Conservation (phyloP, 1,140 invertebrate genomes). For the Eciton burchellii region DNA sequence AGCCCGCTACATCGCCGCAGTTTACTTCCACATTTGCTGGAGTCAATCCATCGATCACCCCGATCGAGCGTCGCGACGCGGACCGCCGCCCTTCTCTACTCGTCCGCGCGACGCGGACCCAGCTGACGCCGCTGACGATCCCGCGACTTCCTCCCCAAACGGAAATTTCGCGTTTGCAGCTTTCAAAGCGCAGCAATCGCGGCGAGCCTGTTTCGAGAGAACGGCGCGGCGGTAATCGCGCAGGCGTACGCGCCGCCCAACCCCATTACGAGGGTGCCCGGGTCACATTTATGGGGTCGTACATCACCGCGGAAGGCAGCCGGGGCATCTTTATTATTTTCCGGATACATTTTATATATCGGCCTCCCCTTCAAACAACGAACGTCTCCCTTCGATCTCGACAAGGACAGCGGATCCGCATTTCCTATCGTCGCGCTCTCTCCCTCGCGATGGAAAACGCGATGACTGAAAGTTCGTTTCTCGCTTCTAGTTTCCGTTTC, state of each 20-base stretch:
- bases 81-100: not conserved
- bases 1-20: not conserved
- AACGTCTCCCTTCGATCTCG: conserved; percentile 14
- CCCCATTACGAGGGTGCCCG: conserved; percentile 77
- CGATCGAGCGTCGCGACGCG: not conserved
- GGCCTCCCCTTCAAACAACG: conserved; percentile 42
- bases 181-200: conserved; percentile 62
- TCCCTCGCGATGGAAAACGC: too few species aligned
- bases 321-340: conserved; percentile 79
- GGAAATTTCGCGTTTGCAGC: not conserved
- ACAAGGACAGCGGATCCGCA: not conserved
- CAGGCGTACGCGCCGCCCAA: conserved; percentile 56
- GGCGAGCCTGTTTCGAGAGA: conserved; percentile 33
- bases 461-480: not conserved
- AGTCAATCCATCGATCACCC: conserved; percentile 26
- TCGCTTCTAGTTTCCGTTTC: too few species aligned
- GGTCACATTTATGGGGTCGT: conserved; percentile 78
- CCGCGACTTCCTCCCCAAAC: not conserved
- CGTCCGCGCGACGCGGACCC: not conserved
- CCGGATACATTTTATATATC: conserved; percentile 68
- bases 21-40: not conserved
- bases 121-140: not conserved
- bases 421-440: not conserved
- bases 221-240: conserved; percentile 58
- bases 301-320: conserved; percentile 73